Evolutionary conservation across 1,140 invertebrate species (phyloP), one percentile per base, ranked within the genome.

Genomic region (Temnothorax nylanderi): DNA sequence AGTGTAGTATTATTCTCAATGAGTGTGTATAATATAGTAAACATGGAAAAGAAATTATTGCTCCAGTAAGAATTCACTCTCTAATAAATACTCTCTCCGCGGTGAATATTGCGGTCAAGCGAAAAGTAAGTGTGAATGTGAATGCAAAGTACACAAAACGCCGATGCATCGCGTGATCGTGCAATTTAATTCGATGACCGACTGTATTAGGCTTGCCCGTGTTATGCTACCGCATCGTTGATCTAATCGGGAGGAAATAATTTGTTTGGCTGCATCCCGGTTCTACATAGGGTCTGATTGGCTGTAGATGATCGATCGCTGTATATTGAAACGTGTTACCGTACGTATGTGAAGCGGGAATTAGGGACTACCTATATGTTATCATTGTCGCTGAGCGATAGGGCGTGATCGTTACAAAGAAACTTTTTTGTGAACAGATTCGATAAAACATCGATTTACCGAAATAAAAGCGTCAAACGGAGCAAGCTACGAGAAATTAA

Each of bases 191-290:
- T 75, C 60, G 65, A 88, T 76, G 78, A 49, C 78, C 32, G 10
- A 81, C 34, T 82, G 69, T 60, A 69, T 67, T 72, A 80, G 76
- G 75, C 18, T 21, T 49, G 54, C 13, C 47, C 18, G 84, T 10
- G 71, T 58, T 71, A 78, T 58, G 49, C 56, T 64, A 62, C 69
- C 18, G 58, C 82, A 58, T 86, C 81, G 64, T 60, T 34, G 74
- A 82, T 78, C 90, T 93, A 93, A 93, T 93, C 92, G 90, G 87
- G 84, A 90, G 93, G 93, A 93, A 93, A 90, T 93, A 92, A 93
- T 93, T 93, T 93, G 93, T 93, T 93, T 93, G 92, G 89, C 64
- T 88, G 86, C 85, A 87, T 75, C 80, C 75, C 74, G 78, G 82
- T 85, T 85, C 37, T 71, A 87, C 88, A 74, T 34, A 32, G 71